Evolutionary conservation across 2,797 vertebrate species (phyloP), one percentile per base, ranked within the genome.

Genomic region (Sebastes vulpes): DNA sequence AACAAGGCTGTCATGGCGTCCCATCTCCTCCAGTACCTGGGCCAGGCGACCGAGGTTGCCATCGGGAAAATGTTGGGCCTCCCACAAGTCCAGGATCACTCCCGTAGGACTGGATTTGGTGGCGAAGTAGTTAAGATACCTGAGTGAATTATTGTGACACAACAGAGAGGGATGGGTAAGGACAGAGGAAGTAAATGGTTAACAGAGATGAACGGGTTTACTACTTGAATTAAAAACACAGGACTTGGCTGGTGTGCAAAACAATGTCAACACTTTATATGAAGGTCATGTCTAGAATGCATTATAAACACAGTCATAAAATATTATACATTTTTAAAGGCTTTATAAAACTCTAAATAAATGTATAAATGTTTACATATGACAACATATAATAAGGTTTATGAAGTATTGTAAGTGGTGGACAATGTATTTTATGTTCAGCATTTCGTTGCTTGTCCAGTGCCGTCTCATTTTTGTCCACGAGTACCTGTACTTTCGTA

Each of bases 41-140:
- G 98, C 98, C 91, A 99, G 96, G 86, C 96, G 95, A 87, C 97
- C 97, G 83, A 99, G 96, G 92, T 98, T 99, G 78, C 98, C 98
- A 0, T 99, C 98, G 0, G 98, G 98, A 91, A 99, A 99, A 95
- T 99, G 98, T 93, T 98, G 98, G 29, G 98, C 98, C 95, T 99
- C 98, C 98, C 98, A 99, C 42, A 99, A 96, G 95, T 99, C 98
- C 94, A 99, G 92, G 91, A 99, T 99, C 75, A 99, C 98, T 0
- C 98, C 98, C 0, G 98, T 99, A 1, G 98, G 98, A 89, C 97
- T 99, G 0, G 98, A 98, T 95, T 99, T 99, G 5, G 98, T 99
- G 88, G 98, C 98, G 91, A 99, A 99, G 95, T 99, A 99, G 95
- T 99, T 99, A 75, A 99, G 96, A 94, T 99, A 99, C 95, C 98